Percentiles rank a stretch among this genome's conserved stretches.
Evolutionary conservation across 2,113 vertebrate species (phyloP).

Genomic region (Oryzias melastigma): DNA sequence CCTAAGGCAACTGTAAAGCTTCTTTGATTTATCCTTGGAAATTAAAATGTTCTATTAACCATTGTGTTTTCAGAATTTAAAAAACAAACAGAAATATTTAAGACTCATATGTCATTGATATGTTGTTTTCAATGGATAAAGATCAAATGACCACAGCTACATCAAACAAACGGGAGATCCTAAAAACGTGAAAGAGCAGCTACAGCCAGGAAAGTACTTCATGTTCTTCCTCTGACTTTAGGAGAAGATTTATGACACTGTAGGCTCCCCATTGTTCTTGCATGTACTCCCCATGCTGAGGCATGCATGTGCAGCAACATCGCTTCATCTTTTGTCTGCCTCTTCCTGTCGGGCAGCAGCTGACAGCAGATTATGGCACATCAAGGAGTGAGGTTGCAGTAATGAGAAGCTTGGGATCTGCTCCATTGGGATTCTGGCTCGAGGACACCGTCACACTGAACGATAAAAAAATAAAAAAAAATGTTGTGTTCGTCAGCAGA

Average conservation of each 20-base stretch:
- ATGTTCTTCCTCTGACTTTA: conserved; percentile 44
- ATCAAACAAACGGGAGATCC: conserved; percentile 8
- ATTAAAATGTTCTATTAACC: no score
- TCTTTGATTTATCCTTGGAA: no score
- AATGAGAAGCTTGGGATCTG: conserved; percentile 52
- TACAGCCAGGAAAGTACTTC: conserved; percentile 24
- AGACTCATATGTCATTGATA: no score
- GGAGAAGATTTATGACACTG: conserved; percentile 59
- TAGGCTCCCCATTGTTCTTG: conserved; percentile 20
- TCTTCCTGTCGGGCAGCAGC: conserved; percentile 14
- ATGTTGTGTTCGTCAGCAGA: conserved; percentile 2
- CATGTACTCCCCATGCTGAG: background rate
- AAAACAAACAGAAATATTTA: no score
- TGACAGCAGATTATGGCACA: conserved; percentile 52
- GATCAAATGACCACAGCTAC: conserved; percentile 21
- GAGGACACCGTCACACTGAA: conserved; percentile 9
- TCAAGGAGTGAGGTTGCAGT: conserved; percentile 39
- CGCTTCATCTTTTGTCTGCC: conserved; percentile 4
- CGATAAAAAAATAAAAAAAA: conserved; percentile 18
- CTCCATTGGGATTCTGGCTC: conserved; percentile 9
- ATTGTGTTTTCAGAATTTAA: no score
- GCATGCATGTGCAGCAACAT: conserved; percentile 9
- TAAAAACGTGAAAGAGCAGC: conserved; percentile 22
- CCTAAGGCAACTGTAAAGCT: no score
- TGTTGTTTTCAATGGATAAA: background rate